phyloP scores from a whole-genome alignment of 2,888 invertebrate genomes.

The Aspidiotus destructor region DNA sequence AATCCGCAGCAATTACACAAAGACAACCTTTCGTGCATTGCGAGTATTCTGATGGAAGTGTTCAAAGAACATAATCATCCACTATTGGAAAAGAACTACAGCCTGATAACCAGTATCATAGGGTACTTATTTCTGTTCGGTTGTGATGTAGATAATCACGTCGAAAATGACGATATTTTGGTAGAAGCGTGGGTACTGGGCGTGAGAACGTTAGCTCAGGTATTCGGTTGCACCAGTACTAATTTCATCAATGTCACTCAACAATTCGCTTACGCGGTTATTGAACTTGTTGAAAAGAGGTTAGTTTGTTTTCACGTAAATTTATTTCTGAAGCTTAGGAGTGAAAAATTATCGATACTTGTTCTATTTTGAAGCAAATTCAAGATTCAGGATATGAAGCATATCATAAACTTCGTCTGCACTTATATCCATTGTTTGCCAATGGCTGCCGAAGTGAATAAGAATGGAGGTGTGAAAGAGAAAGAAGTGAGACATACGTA shows the following conservation, averaged over 20 bases:
- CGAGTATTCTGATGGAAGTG: slow-evolving; percentile 18
- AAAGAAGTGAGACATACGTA: slow-evolving; percentile 11
- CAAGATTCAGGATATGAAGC: slow-evolving; percentile 27
- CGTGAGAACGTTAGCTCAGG: slow-evolving; percentile 17
- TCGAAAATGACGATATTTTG: slow-evolving; percentile 19
- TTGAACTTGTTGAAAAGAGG: slow-evolving; percentile 22
- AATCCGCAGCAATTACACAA: slow-evolving; percentile 23
- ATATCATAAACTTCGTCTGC: slow-evolving; percentile 28
- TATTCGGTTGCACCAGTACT: slow-evolving; percentile 23
- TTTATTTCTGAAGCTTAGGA: background rate
- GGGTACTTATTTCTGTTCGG: slow-evolving; percentile 24
- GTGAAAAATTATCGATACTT: background rate
- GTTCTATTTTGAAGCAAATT: slow-evolving; percentile 11
- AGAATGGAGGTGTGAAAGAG: background rate
- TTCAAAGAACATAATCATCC: slow-evolving; percentile 27
- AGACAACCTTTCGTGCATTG: slow-evolving; percentile 20
- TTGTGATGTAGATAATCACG: slow-evolving; percentile 28
- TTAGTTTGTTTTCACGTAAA: background rate
- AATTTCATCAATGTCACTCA: slow-evolving; percentile 25
- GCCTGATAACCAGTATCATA: slow-evolving; percentile 13
- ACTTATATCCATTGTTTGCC: slow-evolving; percentile 25
- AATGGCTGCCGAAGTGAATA: slow-evolving; percentile 10
- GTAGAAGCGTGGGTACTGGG: slow-evolving; percentile 25
- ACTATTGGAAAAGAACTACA: slow-evolving; percentile 13
- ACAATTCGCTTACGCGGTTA: slow-evolving; percentile 24